Evolutionary conservation across 2,888 invertebrate genomes (phyloP).

Genomic region (Aphodius sticticus): DNA sequence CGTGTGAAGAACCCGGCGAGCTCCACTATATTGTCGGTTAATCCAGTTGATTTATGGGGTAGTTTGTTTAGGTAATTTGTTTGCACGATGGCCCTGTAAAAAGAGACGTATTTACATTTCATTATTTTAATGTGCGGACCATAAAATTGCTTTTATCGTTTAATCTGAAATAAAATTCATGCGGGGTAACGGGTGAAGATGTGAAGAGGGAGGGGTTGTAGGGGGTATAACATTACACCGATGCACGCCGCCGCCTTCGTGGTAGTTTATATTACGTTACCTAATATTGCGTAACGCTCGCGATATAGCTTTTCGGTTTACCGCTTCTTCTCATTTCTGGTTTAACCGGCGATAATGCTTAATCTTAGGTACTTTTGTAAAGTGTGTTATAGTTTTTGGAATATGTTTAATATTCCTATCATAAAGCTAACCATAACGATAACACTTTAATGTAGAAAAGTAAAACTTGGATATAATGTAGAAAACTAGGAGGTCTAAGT

Average conservation of each 20-base stretch:
- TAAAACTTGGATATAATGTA: too few relatives aligned
- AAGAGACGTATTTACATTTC: constrained; percentile 22
- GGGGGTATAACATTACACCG: neutral
- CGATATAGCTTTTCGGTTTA: neutral
- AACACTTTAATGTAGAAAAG: too few relatives aligned
- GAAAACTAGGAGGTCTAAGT: too few relatives aligned
- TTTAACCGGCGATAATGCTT: neutral
- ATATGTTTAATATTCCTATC: too few relatives aligned
- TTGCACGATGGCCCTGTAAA: constrained; percentile 6
- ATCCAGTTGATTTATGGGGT: constrained; percentile 14
- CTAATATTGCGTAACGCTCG: neutral
- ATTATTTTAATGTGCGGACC: constrained; percentile 22
- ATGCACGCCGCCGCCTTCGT: neutral
- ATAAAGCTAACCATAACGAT: too few relatives aligned
- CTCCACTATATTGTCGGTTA: constrained; percentile 4
- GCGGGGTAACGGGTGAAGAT: neutral
- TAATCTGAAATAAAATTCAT: constrained; percentile 8
- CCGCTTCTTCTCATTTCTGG: neutral
- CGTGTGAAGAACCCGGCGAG: neutral
- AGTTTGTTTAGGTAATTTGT: constrained; percentile 18
- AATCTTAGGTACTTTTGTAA: too few relatives aligned
- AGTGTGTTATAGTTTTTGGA: too few relatives aligned
- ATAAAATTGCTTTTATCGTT: constrained; percentile 24
- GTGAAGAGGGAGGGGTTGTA: neutral
- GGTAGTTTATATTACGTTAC: neutral